Evolutionary conservation across 1,140 invertebrate species (phyloP).

Genomic region (Mamestra configurata): DNA sequence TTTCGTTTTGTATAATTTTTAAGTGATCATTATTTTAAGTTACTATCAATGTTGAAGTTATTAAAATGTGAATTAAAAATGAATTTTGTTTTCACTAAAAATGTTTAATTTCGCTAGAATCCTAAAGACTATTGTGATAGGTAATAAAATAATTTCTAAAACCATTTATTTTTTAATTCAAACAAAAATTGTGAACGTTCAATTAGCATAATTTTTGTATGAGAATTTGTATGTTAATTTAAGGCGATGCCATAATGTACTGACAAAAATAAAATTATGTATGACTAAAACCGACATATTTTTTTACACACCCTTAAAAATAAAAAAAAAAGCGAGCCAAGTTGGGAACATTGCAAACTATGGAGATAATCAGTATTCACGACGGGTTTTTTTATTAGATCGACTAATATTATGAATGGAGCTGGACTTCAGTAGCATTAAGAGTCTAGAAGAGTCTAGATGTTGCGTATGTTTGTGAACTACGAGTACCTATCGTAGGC

Average conservation of each 20-base stretch:
- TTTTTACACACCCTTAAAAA: not conserved
- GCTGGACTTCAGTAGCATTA: no score
- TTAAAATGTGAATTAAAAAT: constrained; percentile 30
- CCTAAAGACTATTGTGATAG: constrained; percentile 50
- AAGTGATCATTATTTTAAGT: constrained; percentile 16
- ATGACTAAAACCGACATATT: not conserved
- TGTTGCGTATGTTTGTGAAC: no score
- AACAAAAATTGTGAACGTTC: constrained; percentile 43
- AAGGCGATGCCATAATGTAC: constrained; percentile 52
- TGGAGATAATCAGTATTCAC: no score
- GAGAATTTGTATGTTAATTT: constrained; percentile 49
- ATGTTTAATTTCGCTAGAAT: constrained; percentile 37
- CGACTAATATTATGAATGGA: no score
- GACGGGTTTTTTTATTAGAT: no score
- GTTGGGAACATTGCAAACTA: not conserved
- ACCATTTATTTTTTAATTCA: constrained; percentile 39
- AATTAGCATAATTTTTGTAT: constrained; percentile 55
- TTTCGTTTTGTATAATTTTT: not conserved
- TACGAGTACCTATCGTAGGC: no score
- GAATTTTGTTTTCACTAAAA: constrained; percentile 1
- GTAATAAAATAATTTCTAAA: constrained; percentile 23
- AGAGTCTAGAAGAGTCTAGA: no score
- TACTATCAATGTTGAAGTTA: not conserved
- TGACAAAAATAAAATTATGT: constrained; percentile 43
- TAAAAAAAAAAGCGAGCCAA: not conserved